Conservation (phyloP, 2,888 invertebrate species). For the Lasioglossum morio region DNA sequence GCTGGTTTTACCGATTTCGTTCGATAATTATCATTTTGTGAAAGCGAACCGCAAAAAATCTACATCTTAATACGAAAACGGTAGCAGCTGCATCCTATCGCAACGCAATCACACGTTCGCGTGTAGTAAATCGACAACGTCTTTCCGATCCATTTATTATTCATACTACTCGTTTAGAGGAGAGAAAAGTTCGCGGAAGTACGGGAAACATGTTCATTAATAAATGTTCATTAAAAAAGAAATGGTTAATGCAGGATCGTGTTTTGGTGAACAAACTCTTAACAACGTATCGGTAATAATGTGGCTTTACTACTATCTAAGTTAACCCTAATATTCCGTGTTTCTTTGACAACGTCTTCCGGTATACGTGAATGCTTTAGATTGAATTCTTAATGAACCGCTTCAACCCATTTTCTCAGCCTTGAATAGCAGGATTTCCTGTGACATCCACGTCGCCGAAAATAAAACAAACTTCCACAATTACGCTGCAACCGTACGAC, state of each 20-base stretch:
- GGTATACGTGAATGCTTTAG: constrained; percentile 22
- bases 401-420: constrained; percentile 53
- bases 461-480: constrained; percentile 49
- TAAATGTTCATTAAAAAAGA: not conserved
- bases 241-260: too few relatives aligned
- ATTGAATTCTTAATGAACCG: constrained; percentile 46
- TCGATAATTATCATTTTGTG: constrained; percentile 8
- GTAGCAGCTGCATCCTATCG: not conserved
- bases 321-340: not conserved
- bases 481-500: constrained; percentile 39
- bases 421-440: constrained; percentile 64
- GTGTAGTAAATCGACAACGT: not conserved
- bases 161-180: not conserved
- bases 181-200: not conserved
- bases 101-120: not conserved
- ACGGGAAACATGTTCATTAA: not conserved
- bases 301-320: too few relatives aligned
- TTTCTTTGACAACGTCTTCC: constrained; percentile 7
- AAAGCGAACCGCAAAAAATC: not conserved
- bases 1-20: not conserved
- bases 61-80: not conserved
- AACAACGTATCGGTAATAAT: too few relatives aligned
- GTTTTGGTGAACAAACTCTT: too few relatives aligned
- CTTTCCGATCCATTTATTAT: constrained; percentile 1
- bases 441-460: constrained; percentile 43